Conservation (phyloP, 2,113 vertebrate genomes). For the Eretmochelys imbricata region DNA sequence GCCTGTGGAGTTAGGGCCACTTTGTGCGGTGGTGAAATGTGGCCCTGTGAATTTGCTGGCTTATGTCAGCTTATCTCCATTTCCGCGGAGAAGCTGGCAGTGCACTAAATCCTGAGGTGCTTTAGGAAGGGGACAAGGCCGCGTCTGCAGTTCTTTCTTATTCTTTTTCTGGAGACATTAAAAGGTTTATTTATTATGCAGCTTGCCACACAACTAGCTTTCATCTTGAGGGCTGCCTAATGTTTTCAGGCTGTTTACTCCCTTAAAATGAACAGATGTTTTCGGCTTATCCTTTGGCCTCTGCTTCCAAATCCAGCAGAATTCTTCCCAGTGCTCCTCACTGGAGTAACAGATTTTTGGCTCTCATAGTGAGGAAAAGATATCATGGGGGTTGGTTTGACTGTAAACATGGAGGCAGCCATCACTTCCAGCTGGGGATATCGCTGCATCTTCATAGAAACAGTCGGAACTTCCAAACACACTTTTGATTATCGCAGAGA, state of each 20-base stretch:
- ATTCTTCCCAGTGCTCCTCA: neutral
- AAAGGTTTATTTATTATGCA: neutral
- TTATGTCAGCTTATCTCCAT: rapidly evolving
- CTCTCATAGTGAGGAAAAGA: neutral
- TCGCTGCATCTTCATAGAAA: neutral
- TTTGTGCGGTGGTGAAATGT: neutral
- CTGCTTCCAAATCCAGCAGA: neutral
- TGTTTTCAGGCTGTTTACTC: neutral
- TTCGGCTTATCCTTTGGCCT: neutral
- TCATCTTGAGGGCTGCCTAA: neutral
- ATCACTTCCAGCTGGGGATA: neutral
- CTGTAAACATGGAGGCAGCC: neutral
- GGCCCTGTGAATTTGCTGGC: neutral
- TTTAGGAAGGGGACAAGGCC: neutral
- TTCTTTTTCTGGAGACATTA: neutral
- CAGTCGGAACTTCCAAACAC: neutral
- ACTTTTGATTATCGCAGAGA: neutral
- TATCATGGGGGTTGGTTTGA: neutral
- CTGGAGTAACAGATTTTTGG: neutral
- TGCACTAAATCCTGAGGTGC: neutral
- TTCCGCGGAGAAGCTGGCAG: neutral
- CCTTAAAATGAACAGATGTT: neutral
- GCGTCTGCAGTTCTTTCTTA: neutral
- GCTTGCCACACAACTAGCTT: neutral
- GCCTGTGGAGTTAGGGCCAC: neutral